Percentiles rank a stretch among this genome's conserved stretches.
Evolutionary conservation across 1,140 invertebrate genomes (phyloP).

Genomic region (Formica selysi): DNA sequence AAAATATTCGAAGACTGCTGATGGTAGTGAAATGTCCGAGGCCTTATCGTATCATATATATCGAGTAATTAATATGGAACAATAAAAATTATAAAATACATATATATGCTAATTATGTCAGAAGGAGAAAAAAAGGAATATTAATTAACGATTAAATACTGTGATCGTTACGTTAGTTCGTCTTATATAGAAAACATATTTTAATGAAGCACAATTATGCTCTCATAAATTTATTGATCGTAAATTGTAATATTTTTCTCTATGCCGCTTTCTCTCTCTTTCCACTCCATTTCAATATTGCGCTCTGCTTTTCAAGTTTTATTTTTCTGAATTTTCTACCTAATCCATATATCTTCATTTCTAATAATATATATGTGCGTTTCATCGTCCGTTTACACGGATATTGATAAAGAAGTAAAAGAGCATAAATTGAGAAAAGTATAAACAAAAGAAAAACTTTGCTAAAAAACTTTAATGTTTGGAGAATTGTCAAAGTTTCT

Average conservation of each 20-base stretch:
- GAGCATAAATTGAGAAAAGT: conserved; percentile 47
- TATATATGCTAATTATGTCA: conserved; percentile 64
- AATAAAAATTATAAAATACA: conserved; percentile 77
- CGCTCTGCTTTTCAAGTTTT: conserved; percentile 1
- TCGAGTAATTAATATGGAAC: conserved; percentile 81
- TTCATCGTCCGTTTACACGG: conserved; percentile 27
- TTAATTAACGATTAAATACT: conserved; percentile 75
- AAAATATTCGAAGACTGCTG: conserved; percentile 80
- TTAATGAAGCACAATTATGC: conserved; percentile 48
- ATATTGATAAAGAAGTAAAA: conserved; percentile 19
- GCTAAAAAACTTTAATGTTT: conserved; percentile 69
- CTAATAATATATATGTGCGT: conserved; percentile 22
- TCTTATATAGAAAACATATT: conserved; percentile 68
- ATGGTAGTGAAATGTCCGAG: conserved; percentile 84
- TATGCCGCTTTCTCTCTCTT: neutral
- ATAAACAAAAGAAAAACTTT: conserved; percentile 61
- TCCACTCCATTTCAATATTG: conserved; percentile 15
- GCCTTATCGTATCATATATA: conserved; percentile 83
- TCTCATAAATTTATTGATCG: conserved; percentile 38
- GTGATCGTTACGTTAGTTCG: conserved; percentile 80
- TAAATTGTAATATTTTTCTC: conserved; percentile 50
- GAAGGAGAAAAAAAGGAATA: conserved; percentile 56
- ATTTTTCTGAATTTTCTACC: neutral
- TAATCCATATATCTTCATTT: conserved; percentile 25
- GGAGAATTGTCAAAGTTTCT: conserved; percentile 60